Evolutionary conservation across 2,888 invertebrate genomes (phyloP), one percentile per base, ranked within the genome.

Genomic region (Serrognathus titanus): DNA sequence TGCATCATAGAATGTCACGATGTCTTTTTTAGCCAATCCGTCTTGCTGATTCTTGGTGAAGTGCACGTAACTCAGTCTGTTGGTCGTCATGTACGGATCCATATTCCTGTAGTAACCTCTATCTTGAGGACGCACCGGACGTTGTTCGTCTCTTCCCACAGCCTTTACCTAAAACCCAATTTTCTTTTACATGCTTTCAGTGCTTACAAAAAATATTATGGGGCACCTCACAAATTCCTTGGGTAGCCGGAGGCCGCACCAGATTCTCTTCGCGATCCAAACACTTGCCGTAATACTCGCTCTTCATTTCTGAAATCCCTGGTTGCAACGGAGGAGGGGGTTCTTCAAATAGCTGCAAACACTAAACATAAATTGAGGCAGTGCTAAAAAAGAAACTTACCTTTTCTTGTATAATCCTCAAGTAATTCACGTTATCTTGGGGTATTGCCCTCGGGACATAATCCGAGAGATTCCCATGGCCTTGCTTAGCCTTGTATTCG

Each of bases 1-100:
- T 6, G 70, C 63, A 61, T 77, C 78, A 59, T 78, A 79, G 59
- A 68, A 73, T 4, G 79, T 80, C 3, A 75, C 64, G 13, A 75
- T 67, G 59, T 79, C 75, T 53, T 76, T 76, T 54, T 67, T 69
- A 1, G 73, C 71, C 13, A 72, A 63, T 11, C 69, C 72, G 37
- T 72, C 63, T 48, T 71, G 63, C 59, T 75, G 68, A 1, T 73
- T 65, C 37, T 64, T 55, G 8, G 63, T 69, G 59, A 74, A 75
- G 7, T 74, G 71, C 10, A 71, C 58, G 62, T 75, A 75, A 2
- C 68, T 65, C 10, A 71, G 64, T 57, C 70, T 70, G 45, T 71
- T 69, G 2, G 75, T 75, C 4, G 76, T 77, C 53, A 78, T 63
- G 59, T 79, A 80, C 35, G 76, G 76, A 66, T 79, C 80, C 51